phyloP scores from a whole-genome alignment of 2,888 invertebrate genomes.

The Scaptomyza caliginosa region DNA sequence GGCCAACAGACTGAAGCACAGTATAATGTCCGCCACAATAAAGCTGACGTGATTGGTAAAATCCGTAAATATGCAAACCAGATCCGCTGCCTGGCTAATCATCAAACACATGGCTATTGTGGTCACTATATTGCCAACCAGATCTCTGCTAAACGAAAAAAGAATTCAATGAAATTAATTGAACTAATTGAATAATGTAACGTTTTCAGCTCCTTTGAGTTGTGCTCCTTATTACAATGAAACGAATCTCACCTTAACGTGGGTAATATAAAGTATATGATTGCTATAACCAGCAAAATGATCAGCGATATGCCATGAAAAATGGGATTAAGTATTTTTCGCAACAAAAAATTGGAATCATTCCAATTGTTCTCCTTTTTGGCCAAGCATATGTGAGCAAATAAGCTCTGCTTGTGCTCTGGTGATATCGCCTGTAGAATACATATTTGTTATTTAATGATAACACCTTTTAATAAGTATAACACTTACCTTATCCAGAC shows the following conservation, averaged over 20 bases:
- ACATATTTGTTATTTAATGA: not conserved
- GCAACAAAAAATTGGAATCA: slow-evolving; percentile 89
- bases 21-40: slow-evolving; percentile 90
- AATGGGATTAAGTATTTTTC: slow-evolving; percentile 90
- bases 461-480: accelerated
- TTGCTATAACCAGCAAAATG: slow-evolving; percentile 89
- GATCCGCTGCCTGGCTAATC: slow-evolving; percentile 90
- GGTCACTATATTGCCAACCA: slow-evolving; percentile 93
- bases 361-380: slow-evolving; percentile 89
- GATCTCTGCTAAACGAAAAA: slow-evolving; percentile 85
- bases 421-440: slow-evolving; percentile 77
- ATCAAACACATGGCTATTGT: slow-evolving; percentile 92
- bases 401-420: slow-evolving; percentile 86
- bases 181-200: not conserved
- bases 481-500: slow-evolving; percentile 89
- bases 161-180: slow-evolving; percentile 8
- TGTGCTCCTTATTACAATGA: no score
- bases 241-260: slow-evolving; percentile 86
- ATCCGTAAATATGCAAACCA: slow-evolving; percentile 91
- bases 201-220: not conserved
- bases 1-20: slow-evolving; percentile 90
- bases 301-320: slow-evolving; percentile 90
- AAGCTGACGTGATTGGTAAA: slow-evolving; percentile 92
- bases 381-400: slow-evolving; percentile 90
- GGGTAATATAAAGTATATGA: slow-evolving; percentile 92